phyloP scores from a whole-genome alignment of 2,888 invertebrate species.

The Nomada flava region DNA sequence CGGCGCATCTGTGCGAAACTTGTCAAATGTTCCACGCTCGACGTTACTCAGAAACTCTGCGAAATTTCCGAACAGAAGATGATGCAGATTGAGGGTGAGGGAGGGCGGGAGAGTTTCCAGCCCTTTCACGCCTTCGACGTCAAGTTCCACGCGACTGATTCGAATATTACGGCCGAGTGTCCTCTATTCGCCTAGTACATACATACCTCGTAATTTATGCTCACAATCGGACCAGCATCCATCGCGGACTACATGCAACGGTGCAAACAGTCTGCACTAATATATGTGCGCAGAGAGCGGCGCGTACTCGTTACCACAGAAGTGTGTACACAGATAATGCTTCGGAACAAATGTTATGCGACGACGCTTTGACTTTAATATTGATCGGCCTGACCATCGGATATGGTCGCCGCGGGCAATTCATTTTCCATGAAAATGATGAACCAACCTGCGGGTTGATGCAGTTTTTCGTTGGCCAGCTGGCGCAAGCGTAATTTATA shows the following conservation, averaged over 20 bases:
- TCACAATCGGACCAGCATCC: constrained; percentile 55
- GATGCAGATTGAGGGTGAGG: background rate
- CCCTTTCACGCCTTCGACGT: constrained; percentile 32
- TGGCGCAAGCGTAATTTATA: background rate
- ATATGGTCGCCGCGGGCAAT: background rate
- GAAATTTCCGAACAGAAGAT: constrained; percentile 21
- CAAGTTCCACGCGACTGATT: constrained; percentile 50
- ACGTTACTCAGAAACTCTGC: constrained; percentile 27
- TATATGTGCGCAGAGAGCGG: constrained; percentile 4
- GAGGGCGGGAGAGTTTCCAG: background rate
- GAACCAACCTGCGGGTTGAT: background rate
- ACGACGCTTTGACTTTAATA: constrained; percentile 38
- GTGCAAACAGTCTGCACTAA: constrained; percentile 32
- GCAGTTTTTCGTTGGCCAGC: background rate
- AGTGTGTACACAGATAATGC: constrained; percentile 24
- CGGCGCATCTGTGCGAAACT: constrained; percentile 11
- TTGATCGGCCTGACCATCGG: constrained; percentile 8
- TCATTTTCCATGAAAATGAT: constrained; percentile 6
- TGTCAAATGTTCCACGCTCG: constrained; percentile 37
- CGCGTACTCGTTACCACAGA: constrained; percentile 22
- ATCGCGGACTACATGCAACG: constrained; percentile 30
- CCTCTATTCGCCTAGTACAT: constrained; percentile 45
- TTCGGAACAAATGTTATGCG: constrained; percentile 17
- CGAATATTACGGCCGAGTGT: constrained; percentile 48
- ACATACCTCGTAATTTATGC: constrained; percentile 61